phyloP scores from a whole-genome alignment of 2,113 vertebrate genomes.

The Acanthisitta chloris region DNA sequence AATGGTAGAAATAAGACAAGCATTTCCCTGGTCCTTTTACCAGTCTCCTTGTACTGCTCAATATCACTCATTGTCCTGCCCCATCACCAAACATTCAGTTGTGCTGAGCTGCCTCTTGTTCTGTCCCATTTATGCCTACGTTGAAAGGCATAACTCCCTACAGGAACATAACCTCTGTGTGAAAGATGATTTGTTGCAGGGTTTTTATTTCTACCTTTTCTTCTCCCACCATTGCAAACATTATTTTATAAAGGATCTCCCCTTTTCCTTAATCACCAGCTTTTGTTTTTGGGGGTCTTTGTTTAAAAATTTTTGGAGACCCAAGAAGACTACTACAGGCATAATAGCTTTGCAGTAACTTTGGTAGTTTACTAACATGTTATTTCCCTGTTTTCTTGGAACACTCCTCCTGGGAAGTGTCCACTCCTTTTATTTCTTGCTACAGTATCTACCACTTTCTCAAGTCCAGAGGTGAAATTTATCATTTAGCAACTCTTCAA shows the following conservation, averaged over 20 bases:
- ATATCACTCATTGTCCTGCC: background rate
- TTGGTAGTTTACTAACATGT: accelerated
- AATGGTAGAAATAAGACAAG: background rate
- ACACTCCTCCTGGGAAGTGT: background rate
- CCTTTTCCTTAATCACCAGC: background rate
- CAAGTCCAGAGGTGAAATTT: background rate
- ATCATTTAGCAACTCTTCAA: background rate
- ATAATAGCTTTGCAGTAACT: background rate
- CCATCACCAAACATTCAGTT: background rate
- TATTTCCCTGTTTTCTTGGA: background rate
- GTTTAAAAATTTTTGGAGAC: background rate
- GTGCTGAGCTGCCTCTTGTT: background rate
- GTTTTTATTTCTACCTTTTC: background rate
- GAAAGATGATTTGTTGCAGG: background rate
- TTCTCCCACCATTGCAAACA: background rate
- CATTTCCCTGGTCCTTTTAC: background rate
- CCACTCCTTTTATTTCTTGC: background rate
- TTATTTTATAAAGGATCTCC: background rate
- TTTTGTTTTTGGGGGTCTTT: background rate
- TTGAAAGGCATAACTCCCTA: background rate
- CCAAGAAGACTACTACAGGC: background rate
- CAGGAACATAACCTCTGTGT: background rate
- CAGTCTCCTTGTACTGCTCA: background rate
- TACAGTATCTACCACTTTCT: background rate
- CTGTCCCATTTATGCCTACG: background rate